phyloP scores from a whole-genome alignment of 2,797 vertebrate species.

The Ctenopoma multispine region DNA sequence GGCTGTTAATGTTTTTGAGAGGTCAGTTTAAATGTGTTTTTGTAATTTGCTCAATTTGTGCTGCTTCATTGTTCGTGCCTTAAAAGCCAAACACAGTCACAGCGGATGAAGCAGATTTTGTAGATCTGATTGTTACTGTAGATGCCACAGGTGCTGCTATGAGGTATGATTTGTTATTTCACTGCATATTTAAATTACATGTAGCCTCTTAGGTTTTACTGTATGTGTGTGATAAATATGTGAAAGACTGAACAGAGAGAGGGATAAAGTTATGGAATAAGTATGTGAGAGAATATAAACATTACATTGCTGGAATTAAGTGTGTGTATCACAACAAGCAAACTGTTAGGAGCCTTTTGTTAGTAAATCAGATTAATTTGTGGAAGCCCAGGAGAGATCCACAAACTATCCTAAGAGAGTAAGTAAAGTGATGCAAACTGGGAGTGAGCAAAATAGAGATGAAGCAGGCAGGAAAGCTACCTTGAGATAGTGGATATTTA shows the following conservation, averaged over 20 bases:
- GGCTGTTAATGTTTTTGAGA: neutral
- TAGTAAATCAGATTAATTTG: constrained; percentile 85
- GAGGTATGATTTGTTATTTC: neutral
- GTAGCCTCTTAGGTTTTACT: constrained; percentile 19
- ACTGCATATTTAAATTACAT: neutral
- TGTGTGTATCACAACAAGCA: constrained; percentile 29
- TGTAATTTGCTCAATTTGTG: neutral
- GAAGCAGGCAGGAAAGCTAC: constrained; percentile 80
- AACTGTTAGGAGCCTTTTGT: constrained; percentile 79
- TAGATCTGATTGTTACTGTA: neutral
- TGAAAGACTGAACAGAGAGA: constrained; percentile 11
- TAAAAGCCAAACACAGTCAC: constrained; percentile 15
- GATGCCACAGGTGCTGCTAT: constrained; percentile 12
- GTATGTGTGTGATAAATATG: neutral
- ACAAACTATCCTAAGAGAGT: constrained; percentile 75
- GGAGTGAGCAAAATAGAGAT: constrained; percentile 54
- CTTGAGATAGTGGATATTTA: constrained; percentile 88
- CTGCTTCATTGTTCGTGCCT: neutral
- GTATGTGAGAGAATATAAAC: constrained; percentile 15
- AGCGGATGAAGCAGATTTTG: constrained; percentile 25
- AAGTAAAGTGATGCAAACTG: constrained; percentile 61
- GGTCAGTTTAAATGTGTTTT: neutral
- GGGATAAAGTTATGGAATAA: neutral
- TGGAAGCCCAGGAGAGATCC: constrained; percentile 70
- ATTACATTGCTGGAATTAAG: neutral